Conservation (phyloP, 2,888 invertebrate genomes). For the Elegia similella region DNA sequence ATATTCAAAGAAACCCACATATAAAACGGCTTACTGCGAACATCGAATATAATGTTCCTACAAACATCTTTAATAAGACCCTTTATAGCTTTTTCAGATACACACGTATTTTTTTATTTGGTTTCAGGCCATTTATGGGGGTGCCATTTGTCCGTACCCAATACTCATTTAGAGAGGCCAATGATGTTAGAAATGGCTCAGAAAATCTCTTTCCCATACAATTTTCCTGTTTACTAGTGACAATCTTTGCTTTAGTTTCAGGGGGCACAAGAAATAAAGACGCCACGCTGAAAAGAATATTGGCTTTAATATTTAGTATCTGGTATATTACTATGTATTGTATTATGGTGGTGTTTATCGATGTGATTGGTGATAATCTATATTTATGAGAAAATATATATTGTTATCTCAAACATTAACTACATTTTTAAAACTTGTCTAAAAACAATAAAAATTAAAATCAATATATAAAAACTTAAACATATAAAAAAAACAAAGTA, state of each 20-base stretch:
- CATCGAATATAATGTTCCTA: neutral
- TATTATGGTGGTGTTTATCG: too few species aligned
- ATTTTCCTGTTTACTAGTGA: constrained; percentile 16
- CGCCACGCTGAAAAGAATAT: too few species aligned
- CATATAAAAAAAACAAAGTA: too few species aligned
- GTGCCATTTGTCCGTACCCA: constrained; percentile 12
- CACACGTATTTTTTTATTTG: constrained; percentile 10
- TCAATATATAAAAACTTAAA: too few species aligned
- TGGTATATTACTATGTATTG: too few species aligned
- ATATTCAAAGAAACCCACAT: neutral
- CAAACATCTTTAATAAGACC: neutral
- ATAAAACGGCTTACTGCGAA: neutral
- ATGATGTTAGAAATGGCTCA: constrained; percentile 15
- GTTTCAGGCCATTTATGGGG: constrained; percentile 6
- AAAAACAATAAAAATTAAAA: too few species aligned
- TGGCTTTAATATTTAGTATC: too few species aligned
- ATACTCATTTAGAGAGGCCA: constrained; percentile 14
- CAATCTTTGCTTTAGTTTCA: neutral
- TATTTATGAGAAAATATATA: too few species aligned
- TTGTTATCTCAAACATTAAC: too few species aligned
- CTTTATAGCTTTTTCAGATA: neutral
- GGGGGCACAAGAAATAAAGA: neutral
- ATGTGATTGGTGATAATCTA: too few species aligned
- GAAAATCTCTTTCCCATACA: constrained; percentile 15
- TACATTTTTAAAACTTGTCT: too few species aligned